Conservation (phyloP, 2,113 vertebrate species). For the Hucho hucho region DNA sequence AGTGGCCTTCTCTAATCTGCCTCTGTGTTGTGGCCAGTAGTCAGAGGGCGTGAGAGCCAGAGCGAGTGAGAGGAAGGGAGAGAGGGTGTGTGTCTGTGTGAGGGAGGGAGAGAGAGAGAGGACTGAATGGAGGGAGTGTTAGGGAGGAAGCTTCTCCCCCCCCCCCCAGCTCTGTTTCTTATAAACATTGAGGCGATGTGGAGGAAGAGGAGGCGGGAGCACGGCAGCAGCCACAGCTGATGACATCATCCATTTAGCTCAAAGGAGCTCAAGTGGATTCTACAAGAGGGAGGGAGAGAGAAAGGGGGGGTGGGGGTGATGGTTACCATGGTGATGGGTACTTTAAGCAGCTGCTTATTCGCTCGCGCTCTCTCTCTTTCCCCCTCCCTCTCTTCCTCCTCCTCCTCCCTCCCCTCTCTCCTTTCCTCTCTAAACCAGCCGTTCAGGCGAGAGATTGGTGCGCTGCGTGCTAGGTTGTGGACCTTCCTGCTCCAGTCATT, state of each 20-base stretch:
- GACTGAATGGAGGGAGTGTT: constrained; percentile 47
- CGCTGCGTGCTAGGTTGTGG: constrained; percentile 88
- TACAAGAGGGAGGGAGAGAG: constrained; percentile 29
- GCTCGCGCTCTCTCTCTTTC: constrained; percentile 74
- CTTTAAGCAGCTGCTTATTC: constrained; percentile 96
- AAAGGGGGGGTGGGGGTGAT: constrained; percentile 49
- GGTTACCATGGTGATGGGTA: constrained; percentile 92
- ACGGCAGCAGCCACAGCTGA: constrained; percentile 73
- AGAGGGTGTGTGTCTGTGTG: too few species aligned
- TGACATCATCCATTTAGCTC: constrained; percentile 88
- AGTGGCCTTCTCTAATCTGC: constrained; percentile 8
- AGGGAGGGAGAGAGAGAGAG: too few species aligned
- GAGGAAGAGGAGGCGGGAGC: constrained; percentile 37
- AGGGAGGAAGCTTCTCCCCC: constrained; percentile 58
- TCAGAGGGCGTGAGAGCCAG: background rate
- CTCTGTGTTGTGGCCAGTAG: background rate
- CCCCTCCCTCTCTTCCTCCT: constrained; percentile 11
- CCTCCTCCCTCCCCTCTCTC: constrained; percentile 25
- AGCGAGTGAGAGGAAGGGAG: background rate
- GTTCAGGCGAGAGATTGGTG: constrained; percentile 87
- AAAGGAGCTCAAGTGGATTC: constrained; percentile 83
- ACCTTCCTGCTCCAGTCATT: constrained; percentile 94
- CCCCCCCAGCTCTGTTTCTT: background rate
- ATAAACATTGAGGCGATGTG: background rate
- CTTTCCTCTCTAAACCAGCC: constrained; percentile 66